Base-by-base conservation (phyloP, 1,140 invertebrate genomes). In the Leptinotarsa lineolata region DNA sequence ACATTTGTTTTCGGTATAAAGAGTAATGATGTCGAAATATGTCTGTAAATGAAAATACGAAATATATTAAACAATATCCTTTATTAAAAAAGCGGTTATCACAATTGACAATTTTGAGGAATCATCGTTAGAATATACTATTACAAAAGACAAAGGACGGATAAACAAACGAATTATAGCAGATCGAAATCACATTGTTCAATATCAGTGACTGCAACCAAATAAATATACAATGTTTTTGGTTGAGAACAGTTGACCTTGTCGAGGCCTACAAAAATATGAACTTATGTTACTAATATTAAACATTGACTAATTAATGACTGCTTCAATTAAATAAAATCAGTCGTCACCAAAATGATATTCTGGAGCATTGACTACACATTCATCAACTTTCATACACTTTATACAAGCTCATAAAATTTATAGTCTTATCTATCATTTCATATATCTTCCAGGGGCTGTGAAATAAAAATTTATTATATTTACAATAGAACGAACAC, bases 1-100 rank as follows among this genome's bases (percentile, higher is more conserved):
- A 39, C 8, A 39, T 39, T 2, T 39, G 11, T 11, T 39, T 39
- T 39, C 30, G 8, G 30, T 39, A 39, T 39, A 11, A 39, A 11
- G 11, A 39, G 30, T 39, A 39, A 39, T 39, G 30, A 39, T 39
- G 8, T 39, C 8, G 11, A 39, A 11, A 39, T 39, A 39, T 39
- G 30, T 3, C 8, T 11, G 8, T 11, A 2, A 39, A 11, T 39
- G 30, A 39, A 39, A 39, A 39, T 2, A 39, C 8, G 8, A 11
- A 39, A 39, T 39, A 39, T 79, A 82, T 80, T 81, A 82, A 83
- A 82, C 77, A 81, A 80, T 74, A 68, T 66, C 77, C 76, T 81
- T 81, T 81, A 80, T 83, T 81, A 81, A 81, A 80, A 80, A 83
- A 83, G 80, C 81, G 79, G 81, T 83, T 83, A 83, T 83, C 81